phyloP scores from a whole-genome alignment of 2,797 vertebrate genomes.

The Acanthurus leucopareius region DNA sequence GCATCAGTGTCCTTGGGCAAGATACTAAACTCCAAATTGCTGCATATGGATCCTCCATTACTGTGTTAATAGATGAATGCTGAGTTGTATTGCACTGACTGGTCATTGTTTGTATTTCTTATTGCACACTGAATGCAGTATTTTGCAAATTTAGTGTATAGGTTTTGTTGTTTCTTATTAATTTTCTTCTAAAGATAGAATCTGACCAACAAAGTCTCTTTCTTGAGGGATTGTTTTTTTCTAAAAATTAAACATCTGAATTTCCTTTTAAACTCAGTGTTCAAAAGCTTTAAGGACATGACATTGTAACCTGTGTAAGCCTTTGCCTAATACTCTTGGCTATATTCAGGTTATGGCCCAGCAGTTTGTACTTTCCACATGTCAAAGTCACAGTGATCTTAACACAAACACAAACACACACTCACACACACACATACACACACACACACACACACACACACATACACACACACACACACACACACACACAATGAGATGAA shows the following conservation, averaged over 20 bases:
- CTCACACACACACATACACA: too few relatives aligned
- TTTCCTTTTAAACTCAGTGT: not conserved
- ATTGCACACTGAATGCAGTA: not conserved
- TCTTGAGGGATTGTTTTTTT: too few relatives aligned
- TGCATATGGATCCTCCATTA: too few relatives aligned
- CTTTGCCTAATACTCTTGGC: too few relatives aligned
- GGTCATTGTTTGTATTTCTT: not conserved
- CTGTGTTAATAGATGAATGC: too few relatives aligned
- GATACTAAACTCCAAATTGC: too few relatives aligned
- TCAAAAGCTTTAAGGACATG: not conserved
- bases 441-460: conserved; percentile 3
- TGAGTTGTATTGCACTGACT: too few relatives aligned
- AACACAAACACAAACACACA: too few relatives aligned
- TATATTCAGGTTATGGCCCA: not conserved
- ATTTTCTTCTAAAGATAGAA: not conserved
- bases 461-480: conserved; percentile 10
- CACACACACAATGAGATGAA: not conserved
- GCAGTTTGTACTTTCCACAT: conserved; percentile 12
- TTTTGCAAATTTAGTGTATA: not conserved
- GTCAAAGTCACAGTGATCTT: conserved; percentile 14
- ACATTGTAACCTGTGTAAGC: not conserved
- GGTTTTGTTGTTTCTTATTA: not conserved
- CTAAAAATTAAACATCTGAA: not conserved
- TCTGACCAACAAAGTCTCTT: too few relatives aligned
- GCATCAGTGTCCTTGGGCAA: too few relatives aligned